Evolutionary conservation across 2,797 vertebrate genomes (phyloP).

Genomic region (Oophaga sylvatica): DNA sequence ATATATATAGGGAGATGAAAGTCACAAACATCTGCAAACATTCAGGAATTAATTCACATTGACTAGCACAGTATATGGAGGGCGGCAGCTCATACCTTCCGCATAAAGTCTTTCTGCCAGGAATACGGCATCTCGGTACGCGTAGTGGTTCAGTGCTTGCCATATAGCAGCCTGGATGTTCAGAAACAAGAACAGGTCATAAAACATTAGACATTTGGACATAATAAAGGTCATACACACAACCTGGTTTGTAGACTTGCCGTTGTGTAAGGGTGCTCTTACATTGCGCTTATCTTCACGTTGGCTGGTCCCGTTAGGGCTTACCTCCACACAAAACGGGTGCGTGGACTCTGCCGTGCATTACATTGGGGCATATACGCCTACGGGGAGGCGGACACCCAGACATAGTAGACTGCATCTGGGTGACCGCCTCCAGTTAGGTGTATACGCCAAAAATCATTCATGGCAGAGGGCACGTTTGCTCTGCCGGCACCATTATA

Average conservation of each 20-base stretch:
- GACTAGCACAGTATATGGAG: not conserved
- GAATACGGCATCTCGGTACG: conserved; percentile 95
- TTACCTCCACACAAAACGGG: too few species aligned
- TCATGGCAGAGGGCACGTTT: too few species aligned
- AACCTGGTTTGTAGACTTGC: not conserved
- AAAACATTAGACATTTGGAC: not conserved
- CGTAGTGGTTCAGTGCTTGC: conserved; percentile 98
- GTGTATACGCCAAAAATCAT: too few species aligned
- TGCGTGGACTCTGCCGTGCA: too few species aligned
- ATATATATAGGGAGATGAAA: too few species aligned
- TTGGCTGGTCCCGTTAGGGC: too few species aligned
- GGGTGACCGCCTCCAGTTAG: too few species aligned
- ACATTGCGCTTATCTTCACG: too few species aligned
- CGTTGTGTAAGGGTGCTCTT: not conserved
- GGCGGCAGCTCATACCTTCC: conserved; percentile 82
- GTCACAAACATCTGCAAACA: not conserved
- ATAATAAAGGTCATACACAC: not conserved
- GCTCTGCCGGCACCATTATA: too few species aligned
- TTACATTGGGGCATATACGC: too few species aligned
- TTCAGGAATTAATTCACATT: not conserved
- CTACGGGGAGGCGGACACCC: too few species aligned
- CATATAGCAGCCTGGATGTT: conserved; percentile 93
- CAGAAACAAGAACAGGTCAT: conserved; percentile 53
- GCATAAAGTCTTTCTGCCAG: conserved; percentile 95
- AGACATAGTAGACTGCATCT: too few species aligned